Percentiles rank a stretch among this genome's conserved stretches.
phyloP scores from a whole-genome alignment of 2,888 invertebrate genomes.

The Leucophenga maculata region DNA sequence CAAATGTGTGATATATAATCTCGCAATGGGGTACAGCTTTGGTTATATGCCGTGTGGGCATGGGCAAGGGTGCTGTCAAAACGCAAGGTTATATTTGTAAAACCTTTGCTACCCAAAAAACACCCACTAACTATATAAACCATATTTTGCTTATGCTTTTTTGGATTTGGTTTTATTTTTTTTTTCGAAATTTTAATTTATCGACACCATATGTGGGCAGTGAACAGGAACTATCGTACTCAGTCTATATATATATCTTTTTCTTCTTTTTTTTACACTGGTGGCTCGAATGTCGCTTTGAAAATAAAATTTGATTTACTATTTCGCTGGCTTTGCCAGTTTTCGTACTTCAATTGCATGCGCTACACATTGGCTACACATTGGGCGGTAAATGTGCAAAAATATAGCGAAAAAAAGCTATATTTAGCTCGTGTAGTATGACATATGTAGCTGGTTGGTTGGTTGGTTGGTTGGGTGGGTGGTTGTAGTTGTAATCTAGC shows the following conservation, averaged over 20 bases:
- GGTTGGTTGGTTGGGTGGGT: too few species aligned
- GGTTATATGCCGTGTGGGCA: slow-evolving; percentile 34
- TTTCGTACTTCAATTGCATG: slow-evolving; percentile 28
- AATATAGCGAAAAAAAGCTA: neutral
- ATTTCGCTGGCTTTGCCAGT: slow-evolving; percentile 46
- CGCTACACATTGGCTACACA: slow-evolving; percentile 1
- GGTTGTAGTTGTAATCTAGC: slow-evolving; percentile 52
- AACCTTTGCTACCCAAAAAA: slow-evolving; percentile 11
- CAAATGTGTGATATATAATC: slow-evolving; percentile 60
- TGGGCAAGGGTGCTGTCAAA: slow-evolving; percentile 49
- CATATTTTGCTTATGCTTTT: slow-evolving; percentile 11
- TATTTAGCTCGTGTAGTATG: neutral
- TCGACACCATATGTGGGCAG: slow-evolving; percentile 69
- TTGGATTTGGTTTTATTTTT: slow-evolving; percentile 1
- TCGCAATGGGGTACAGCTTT: slow-evolving; percentile 19
- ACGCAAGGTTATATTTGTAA: slow-evolving; percentile 46
- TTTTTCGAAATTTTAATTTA: slow-evolving; percentile 66
- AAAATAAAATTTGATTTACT: slow-evolving; percentile 72
- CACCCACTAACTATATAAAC: slow-evolving; percentile 33
- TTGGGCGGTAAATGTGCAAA: slow-evolving; percentile 10
- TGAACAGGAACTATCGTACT: slow-evolving; percentile 55
- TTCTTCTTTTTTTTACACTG: neutral
- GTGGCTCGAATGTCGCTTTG: slow-evolving; percentile 30
- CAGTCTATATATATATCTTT: neutral
- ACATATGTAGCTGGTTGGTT: slow-evolving; percentile 5